Evolutionary conservation across 2,797 vertebrate genomes (phyloP), one percentile per base, ranked within the genome.

Genomic region (Microcaecilia unicolor): DNA sequence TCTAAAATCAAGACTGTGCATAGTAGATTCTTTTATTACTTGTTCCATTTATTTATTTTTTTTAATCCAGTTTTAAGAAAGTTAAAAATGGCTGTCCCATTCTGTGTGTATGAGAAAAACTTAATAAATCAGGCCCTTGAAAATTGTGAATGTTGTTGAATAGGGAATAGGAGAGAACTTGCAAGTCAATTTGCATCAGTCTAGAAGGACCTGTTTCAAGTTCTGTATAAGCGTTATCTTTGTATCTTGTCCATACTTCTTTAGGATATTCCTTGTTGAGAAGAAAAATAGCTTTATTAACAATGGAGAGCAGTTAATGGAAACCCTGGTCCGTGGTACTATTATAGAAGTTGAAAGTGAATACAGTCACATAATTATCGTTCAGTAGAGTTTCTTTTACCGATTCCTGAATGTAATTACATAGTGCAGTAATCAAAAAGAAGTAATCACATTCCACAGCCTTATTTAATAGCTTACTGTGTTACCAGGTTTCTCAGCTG

Each of bases 351-450:
- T 66, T 72, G 66, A 63, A 67, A 78, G 55, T 63, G 67, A 76
- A 80, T 64, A 59, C 41, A 60, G 47, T 68, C 46, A 34, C 53
- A 61, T 72, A 73, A 76, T 75, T 71, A 74, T 65, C 28, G 56
- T 64, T 76, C 81, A 76, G 79, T 73, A 68, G 69, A 63, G 58
- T 74, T 74, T 56, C 58, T 73, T 70, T 74, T 64, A 64, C 62
- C 40, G 46, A 4, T 51, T 78, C 48, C 66, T 70, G 59, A 51
- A 78, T 72, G 78, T 80, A 78, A 83, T 85, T 81, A 78, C 61
- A 76, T 56, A 67, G 54, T 73, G 67, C 60, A 71, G 57, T 75
- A 67, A 76, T 72, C 58, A 41, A 49, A 58, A 75, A 61, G 47
- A 47, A 34, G 28, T 70, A 77, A 77, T 76, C 67, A 66, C 26